Conservation (phyloP, 2,113 vertebrate genomes). For the Cyanoderma ruficeps region DNA sequence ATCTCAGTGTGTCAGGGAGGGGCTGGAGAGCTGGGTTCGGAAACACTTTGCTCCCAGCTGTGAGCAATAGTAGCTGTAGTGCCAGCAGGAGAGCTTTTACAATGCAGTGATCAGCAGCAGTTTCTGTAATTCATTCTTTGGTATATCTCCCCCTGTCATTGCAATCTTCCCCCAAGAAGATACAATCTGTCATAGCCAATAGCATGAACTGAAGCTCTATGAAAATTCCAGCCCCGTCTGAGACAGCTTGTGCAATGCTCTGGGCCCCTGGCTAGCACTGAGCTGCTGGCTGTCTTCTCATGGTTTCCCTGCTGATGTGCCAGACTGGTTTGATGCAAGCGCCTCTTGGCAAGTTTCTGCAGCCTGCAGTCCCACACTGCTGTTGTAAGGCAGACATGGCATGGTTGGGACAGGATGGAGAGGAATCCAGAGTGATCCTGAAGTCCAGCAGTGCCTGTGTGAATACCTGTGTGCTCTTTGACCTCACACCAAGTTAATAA, state of each 20-base stretch:
- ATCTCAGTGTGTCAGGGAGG: neutral
- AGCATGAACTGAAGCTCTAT: neutral
- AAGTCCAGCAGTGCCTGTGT: neutral
- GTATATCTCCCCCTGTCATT: neutral
- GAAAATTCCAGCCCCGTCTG: neutral
- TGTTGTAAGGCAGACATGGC: neutral
- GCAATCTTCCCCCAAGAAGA: neutral
- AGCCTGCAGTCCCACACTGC: neutral
- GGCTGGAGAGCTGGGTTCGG: neutral
- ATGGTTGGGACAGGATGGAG: neutral
- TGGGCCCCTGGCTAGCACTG: too few species aligned
- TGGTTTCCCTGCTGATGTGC: neutral
- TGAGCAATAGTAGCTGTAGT: neutral
- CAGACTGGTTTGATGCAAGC: neutral
- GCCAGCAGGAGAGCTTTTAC: neutral
- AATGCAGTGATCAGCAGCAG: neutral
- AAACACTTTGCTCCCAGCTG: neutral
- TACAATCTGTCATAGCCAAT: neutral
- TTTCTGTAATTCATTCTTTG: neutral
- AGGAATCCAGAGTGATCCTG: neutral
- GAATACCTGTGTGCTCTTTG: neutral
- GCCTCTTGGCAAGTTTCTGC: neutral
- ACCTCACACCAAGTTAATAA: neutral
- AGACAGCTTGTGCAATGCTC: neutral
- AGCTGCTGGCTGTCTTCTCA: neutral